Evolutionary conservation across 2,797 vertebrate species (phyloP).

Genomic region (Heliangelus exortis): DNA sequence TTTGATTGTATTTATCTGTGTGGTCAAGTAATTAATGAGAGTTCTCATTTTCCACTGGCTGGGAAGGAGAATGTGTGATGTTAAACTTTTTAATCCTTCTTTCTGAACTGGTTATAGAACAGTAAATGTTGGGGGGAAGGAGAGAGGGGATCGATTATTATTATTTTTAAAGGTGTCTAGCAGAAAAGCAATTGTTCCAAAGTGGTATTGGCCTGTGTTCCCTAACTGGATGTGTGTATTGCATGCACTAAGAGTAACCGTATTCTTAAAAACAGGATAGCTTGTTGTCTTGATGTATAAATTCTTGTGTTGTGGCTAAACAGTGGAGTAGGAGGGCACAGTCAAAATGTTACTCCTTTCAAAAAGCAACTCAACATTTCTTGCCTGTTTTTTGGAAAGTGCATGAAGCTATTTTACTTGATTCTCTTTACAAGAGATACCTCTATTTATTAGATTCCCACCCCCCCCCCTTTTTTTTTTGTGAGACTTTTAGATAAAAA

Average conservation of each 20-base stretch:
- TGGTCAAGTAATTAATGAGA: not conserved
- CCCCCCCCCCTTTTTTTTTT: not conserved
- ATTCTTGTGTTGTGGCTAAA: not conserved
- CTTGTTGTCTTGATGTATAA: not conserved
- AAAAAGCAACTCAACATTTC: not conserved
- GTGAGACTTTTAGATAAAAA: not conserved
- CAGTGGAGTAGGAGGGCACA: not conserved
- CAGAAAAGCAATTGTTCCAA: not conserved
- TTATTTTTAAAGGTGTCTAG: not conserved
- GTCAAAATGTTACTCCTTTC: not conserved
- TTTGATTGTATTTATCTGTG: not conserved
- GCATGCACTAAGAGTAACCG: not conserved
- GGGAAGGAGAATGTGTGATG: not conserved
- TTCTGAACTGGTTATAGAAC: not conserved
- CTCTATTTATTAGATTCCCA: not conserved
- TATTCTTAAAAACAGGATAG: not conserved
- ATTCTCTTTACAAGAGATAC: not conserved
- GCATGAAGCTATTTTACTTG: not conserved
- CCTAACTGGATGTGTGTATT: not conserved
- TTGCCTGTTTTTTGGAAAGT: not conserved
- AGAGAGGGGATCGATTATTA: too few species aligned
- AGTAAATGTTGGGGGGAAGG: not conserved
- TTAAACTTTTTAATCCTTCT: not conserved
- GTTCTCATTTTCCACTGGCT: not conserved
- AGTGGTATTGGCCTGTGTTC: not conserved